Conservation (phyloP, 2,888 invertebrate species). For the Morpho deidamia region DNA sequence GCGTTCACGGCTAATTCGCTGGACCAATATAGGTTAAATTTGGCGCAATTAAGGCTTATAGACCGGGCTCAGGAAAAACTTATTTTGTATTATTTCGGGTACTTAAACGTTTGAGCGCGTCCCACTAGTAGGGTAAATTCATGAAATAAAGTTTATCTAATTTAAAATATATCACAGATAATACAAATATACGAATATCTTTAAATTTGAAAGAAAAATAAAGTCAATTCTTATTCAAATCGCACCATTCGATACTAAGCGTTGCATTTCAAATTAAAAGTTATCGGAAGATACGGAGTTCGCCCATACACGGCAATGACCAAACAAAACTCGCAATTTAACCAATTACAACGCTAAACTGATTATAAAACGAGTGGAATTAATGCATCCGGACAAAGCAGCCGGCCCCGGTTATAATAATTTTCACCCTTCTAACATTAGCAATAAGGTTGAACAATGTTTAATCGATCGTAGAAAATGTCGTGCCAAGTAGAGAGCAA, state of each 20-base stretch:
- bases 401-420: conserved; percentile 5
- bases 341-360: conserved; percentile 34
- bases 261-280: conserved; percentile 12
- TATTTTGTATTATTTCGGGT: too few relatives aligned
- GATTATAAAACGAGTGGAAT: conserved; percentile 37
- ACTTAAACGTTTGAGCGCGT: too few relatives aligned
- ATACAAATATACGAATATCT: too few relatives aligned
- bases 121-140: too few relatives aligned
- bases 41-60: too few relatives aligned
- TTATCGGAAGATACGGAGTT: conserved; percentile 16
- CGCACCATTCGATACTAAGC: neutral
- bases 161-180: too few relatives aligned
- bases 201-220: too few relatives aligned
- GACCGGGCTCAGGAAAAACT: too few relatives aligned
- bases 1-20: too few relatives aligned
- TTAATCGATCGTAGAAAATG: conserved; percentile 11
- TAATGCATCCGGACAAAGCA: conserved; percentile 32
- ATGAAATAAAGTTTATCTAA: too few relatives aligned
- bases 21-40: too few relatives aligned
- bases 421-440: conserved; percentile 19
- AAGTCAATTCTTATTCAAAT: neutral
- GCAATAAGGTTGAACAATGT: conserved; percentile 14
- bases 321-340: conserved; percentile 33
- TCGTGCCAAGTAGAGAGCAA: conserved; percentile 19
- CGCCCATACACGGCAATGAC: conserved; percentile 22